phyloP scores from a whole-genome alignment of 2,888 invertebrate species.

The Mylabris sibirica region DNA sequence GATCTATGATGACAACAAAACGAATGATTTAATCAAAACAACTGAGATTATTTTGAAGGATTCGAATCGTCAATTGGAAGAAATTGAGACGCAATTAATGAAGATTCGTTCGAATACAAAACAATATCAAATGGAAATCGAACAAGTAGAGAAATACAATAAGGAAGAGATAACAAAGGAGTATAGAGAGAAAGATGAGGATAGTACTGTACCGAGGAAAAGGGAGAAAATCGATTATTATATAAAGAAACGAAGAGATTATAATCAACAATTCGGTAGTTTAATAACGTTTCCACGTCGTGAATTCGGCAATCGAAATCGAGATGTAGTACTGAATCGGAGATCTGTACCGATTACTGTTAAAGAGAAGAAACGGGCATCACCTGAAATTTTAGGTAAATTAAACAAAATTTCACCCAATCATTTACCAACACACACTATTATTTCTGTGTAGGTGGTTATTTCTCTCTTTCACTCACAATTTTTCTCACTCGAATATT shows the following conservation, averaged over 20 bases:
- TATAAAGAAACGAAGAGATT: slow-evolving; percentile 58
- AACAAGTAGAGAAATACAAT: slow-evolving; percentile 55
- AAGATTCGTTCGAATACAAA: slow-evolving; percentile 53
- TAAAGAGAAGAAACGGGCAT: slow-evolving; percentile 61
- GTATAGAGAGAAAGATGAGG: slow-evolving; percentile 60
- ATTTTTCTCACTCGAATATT: not conserved
- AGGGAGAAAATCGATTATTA: slow-evolving; percentile 64
- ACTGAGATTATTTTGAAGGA: slow-evolving; percentile 47
- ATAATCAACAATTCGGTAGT: slow-evolving; percentile 59
- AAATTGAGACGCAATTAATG: slow-evolving; percentile 50
- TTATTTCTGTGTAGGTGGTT: not conserved
- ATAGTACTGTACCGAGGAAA: slow-evolving; percentile 62
- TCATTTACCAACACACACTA: not conserved
- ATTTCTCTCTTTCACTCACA: not conserved
- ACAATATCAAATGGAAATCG: slow-evolving; percentile 46
- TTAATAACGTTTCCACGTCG: slow-evolving; percentile 57
- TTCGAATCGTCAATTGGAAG: slow-evolving; percentile 55
- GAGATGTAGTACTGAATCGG: slow-evolving; percentile 54
- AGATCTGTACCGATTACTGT: slow-evolving; percentile 57
- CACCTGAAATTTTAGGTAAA: slow-evolving; percentile 60
- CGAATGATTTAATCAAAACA: slow-evolving; percentile 34
- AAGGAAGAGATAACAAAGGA: slow-evolving; percentile 58
- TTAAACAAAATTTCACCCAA: no score
- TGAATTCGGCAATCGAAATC: slow-evolving; percentile 49
- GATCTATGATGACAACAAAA: slow-evolving; percentile 48